Evolutionary conservation across 2,888 invertebrate species (phyloP), one percentile per base, ranked within the genome.

Genomic region (Plebejus argus): DNA sequence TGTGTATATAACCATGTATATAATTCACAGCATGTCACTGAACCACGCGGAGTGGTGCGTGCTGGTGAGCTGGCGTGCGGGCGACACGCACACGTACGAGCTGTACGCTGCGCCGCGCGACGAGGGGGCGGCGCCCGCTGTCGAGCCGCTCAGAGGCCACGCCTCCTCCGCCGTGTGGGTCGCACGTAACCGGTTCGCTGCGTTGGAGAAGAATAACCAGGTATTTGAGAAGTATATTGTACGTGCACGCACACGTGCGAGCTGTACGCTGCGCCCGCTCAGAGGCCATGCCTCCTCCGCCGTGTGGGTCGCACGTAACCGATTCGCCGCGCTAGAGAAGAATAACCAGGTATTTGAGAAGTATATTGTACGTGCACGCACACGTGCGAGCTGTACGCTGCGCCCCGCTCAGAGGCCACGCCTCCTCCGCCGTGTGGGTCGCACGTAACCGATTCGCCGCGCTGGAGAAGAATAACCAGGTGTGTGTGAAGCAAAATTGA

Each of bases 21-120:
- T 49, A 49, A 15, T 35, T 77, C n/a, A n/a, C 89, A 98, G 98
- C 86, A 97, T 99, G 96, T 98, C 99, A 0, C 98, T 99, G 87
- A 99, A 99, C 92, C 99, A 99, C 81, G 99, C 99, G 18, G 98
- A 99, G 86, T 98, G 99, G 94, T 97, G 98, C 53, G 97, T 99
- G 79, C 94, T 99, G 0, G 95, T 99, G 39, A 91, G 86, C 81
- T 94, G 94, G 92, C 98, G 98, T 77, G 97, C 97, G 0, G 96
- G 97, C 0, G 99, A 99, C 87, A 98, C 97, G 87, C 97, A 97
- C 87, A 97, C 97, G 7, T 99, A 99, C 86, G 99, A 99, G 92
- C 92, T 99, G 84, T 99, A 99, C 91, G 95, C 95, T 81, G 97
- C 99, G 77, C 98, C 99, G 4, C 97, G 97, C 76, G 97, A 97